A percentile compares a stretch with the other conserved stretches of the same genome.
phyloP scores from a whole-genome alignment of 2,113 vertebrate species.

The Globicephala melas region DNA sequence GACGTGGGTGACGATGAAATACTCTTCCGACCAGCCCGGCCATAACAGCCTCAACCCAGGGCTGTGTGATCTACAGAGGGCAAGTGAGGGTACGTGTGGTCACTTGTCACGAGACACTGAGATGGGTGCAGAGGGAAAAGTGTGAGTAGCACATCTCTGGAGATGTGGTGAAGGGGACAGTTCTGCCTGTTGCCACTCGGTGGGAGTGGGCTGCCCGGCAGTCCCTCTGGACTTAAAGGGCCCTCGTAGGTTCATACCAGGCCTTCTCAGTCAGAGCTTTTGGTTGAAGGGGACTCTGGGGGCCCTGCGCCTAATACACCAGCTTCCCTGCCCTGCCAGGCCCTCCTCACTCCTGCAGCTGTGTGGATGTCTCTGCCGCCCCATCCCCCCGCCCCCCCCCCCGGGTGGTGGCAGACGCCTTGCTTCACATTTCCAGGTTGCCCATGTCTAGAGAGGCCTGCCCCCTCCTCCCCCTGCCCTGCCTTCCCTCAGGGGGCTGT shows the following conservation, averaged over 20 bases:
- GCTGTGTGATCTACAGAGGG: background rate
- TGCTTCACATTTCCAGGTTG: background rate
- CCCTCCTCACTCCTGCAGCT: background rate
- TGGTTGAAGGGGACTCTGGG: background rate
- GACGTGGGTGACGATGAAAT: background rate
- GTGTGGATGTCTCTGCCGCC: background rate
- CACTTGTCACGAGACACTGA: too few relatives aligned
- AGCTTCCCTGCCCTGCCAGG: background rate
- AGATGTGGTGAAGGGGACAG: background rate
- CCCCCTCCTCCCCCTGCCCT: background rate
- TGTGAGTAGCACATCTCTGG: background rate
- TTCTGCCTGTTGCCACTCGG: background rate
- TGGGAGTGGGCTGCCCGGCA: fast-evolving
- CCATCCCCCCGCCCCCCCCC: background rate
- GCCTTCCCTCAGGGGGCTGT: background rate
- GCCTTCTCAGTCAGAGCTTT: background rate
- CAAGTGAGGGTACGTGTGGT: background rate
- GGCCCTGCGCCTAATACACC: too few relatives aligned
- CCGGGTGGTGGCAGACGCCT: background rate
- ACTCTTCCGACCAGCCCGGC: background rate
- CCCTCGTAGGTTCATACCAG: background rate
- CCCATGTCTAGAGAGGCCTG: background rate
- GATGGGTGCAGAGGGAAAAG: background rate
- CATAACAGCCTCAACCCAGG: background rate
- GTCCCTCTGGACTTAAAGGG: background rate